Percentiles rank a stretch among this genome's conserved stretches.
Conservation (phyloP, 2,888 invertebrate genomes). For the Lamellibrachia columna region DNA sequence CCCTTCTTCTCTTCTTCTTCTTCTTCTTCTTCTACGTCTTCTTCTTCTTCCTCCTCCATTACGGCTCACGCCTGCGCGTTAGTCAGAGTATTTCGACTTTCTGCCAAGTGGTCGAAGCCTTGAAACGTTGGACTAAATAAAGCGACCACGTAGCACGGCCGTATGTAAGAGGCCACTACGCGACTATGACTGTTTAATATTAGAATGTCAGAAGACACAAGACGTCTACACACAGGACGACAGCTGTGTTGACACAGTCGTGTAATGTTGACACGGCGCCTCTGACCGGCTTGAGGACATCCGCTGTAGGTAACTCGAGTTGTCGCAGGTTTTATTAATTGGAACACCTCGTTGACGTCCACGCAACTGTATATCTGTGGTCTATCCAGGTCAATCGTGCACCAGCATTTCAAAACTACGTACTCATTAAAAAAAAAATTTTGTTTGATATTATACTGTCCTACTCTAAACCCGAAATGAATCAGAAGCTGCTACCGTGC, state of each 20-base stretch:
- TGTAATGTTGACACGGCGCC: conserved; percentile 3
- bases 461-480: no score
- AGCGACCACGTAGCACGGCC: background rate
- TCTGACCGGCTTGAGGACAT: conserved; percentile 11
- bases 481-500: no score
- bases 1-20: no score
- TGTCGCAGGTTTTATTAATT: background rate
- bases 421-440: background rate
- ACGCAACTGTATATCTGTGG: background rate
- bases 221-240: background rate
- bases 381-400: background rate
- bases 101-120: background rate
- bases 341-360: background rate
- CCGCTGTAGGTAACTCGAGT: background rate
- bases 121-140: background rate
- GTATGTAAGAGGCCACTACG: background rate
- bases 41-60: no score
- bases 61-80: background rate
- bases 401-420: background rate
- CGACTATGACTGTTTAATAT: background rate
- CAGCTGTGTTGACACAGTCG: conserved; percentile 5
- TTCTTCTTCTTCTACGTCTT: no score
- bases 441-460: no score
- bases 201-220: background rate
- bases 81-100: background rate